Percentiles rank a stretch among this genome's conserved stretches.
Evolutionary conservation across 2,113 vertebrate species (phyloP).

Genomic region (Indicator maculatus): DNA sequence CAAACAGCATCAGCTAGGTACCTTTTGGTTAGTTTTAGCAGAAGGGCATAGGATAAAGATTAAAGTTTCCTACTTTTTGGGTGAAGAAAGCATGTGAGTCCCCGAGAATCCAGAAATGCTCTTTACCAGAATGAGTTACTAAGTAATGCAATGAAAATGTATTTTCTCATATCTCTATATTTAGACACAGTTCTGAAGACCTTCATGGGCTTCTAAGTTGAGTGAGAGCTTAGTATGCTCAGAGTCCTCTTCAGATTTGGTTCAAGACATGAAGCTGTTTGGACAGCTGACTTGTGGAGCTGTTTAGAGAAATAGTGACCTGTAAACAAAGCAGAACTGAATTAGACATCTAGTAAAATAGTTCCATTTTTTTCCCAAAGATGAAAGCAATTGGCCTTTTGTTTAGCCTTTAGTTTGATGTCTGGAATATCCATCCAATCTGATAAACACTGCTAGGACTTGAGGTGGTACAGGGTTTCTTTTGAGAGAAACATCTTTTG

Average conservation of each 20-base stretch:
- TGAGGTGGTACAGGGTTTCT: neutral
- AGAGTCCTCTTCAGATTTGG: neutral
- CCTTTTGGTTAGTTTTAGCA: neutral
- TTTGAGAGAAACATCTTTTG: neutral
- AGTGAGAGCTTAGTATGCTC: neutral
- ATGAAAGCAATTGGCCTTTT: neutral
- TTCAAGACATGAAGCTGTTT: neutral
- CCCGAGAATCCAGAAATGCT: neutral
- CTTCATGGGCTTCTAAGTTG: neutral
- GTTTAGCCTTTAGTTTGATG: neutral
- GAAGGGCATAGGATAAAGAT: neutral
- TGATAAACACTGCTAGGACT: neutral
- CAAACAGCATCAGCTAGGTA: neutral
- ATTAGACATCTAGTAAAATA: constrained; percentile 38
- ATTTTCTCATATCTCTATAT: neutral
- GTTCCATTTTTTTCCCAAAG: neutral
- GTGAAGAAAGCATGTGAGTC: neutral
- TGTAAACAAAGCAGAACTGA: constrained; percentile 5
- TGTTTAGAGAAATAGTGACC: neutral
- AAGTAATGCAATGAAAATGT: neutral
- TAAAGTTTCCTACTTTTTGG: neutral
- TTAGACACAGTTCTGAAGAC: neutral
- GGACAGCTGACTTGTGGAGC: constrained; percentile 3
- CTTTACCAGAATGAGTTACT: neutral
- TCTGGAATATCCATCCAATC: neutral